These are phyloP conservation scores for Asbolus verrucosus DNA, from an alignment of 1,140 invertebrate species.

Conservation along the genomic window DNA sequence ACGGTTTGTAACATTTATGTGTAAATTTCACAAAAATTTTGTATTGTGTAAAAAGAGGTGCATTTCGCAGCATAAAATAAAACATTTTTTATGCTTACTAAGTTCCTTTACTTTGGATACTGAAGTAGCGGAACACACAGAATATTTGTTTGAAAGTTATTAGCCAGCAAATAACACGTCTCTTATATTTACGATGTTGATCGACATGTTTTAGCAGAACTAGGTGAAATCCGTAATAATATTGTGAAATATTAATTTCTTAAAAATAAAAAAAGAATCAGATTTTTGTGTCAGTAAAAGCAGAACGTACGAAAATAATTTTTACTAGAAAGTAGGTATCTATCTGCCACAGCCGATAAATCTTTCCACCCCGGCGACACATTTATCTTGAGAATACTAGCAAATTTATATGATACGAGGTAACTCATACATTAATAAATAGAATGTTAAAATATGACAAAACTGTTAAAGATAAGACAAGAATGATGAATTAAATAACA, in stretches of 20 bases:
- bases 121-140: no score
- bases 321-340: slow-evolving; percentile 13
- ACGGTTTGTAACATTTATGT: no score
- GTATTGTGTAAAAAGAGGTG: no score
- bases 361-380: slow-evolving; percentile 34
- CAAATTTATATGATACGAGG: slow-evolving; percentile 22
- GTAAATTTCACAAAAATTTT: no score
- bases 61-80: no score
- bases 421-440: slow-evolving; percentile 37
- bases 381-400: slow-evolving; percentile 35
- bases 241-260: slow-evolving; percentile 1
- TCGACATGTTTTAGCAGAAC: no score
- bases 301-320: neutral
- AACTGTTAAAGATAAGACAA: slow-evolving; percentile 13
- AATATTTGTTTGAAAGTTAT: slow-evolving; percentile 26
- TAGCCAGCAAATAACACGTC: slow-evolving; percentile 13
- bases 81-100: no score
- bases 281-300: neutral
- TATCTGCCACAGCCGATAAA: slow-evolving; percentile 27
- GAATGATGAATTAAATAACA: slow-evolving; percentile 19
- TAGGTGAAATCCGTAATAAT: neutral
- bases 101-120: no score
- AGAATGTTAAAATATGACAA: slow-evolving; percentile 9
- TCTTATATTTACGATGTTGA: slow-evolving; percentile 5
- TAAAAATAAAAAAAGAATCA: neutral